Base-by-base conservation (phyloP, 2,113 vertebrate species). In the Clarias magur region DNA sequence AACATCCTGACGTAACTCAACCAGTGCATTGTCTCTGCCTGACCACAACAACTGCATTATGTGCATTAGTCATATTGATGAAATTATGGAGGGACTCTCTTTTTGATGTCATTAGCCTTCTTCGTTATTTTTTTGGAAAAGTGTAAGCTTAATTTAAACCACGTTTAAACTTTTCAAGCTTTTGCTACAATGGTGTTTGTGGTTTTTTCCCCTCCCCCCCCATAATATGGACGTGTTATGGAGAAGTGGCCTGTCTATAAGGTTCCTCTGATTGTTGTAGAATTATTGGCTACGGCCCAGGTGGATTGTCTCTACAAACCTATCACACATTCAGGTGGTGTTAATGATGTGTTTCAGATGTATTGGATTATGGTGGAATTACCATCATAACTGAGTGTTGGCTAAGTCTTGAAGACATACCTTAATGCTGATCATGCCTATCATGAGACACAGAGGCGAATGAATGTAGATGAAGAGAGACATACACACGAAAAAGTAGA, bases 21-120 rank as follows among this genome's bases (percentile, higher is more conserved):
- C 48, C 59, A 27, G 30, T 27, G 15, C 76, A 56, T 13, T 57
- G 81, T 75, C 83, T 75, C 15, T 65, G 6, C 48, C 54, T 42
- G 57, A 73, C 48, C 83, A 83, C 42, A 83, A 19, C 57, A 30
- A 60, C 59, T 63, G 30, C 80, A 82, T 82, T 80, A 82, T 62
- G 19, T 42, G 59, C 23, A 42, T 75, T 48, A 48, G 23, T 25
- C 38, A 75, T 34, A 34, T 19, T 34, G 15, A 19, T 34, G 0
- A 13, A 75, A 25, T 53, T 38, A 13, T 42, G 53, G 21, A 30
- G 27, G 27, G 5, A 25, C 23, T 75, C 30, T 42, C 42, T 53
- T 12, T 75, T 42, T 23, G 34, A 42, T 4, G 15, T 30, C 27
- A 34, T 70, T 70, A 70, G 67, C 15, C 30, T 16, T 34, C 1